These are phyloP conservation scores for Toxostoma redivivum DNA, from an alignment of 2,113 vertebrate genomes.

Conservation along the genomic window DNA sequence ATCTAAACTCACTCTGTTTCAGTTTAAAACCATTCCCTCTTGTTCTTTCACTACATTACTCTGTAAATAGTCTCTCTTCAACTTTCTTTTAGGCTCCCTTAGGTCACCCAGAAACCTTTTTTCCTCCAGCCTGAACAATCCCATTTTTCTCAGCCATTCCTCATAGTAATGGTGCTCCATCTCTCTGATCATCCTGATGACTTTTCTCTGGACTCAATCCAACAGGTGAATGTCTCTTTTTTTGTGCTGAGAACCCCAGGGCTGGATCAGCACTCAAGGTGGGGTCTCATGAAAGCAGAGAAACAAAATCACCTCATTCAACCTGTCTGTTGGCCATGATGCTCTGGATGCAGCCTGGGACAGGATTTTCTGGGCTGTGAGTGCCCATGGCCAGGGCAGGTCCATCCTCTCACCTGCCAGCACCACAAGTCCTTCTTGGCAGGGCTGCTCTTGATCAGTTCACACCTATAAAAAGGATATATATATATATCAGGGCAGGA, in stretches of 20 bases:
- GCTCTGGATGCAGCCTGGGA: neutral
- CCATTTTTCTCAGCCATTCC: neutral
- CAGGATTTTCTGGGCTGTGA: neutral
- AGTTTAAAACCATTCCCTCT: neutral
- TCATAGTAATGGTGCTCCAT: neutral
- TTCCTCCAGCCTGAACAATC: neutral
- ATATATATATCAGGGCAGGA: neutral
- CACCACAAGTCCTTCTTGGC: neutral
- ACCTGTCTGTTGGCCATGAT: too few relatives aligned
- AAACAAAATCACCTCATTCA: neutral
- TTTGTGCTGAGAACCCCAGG: neutral
- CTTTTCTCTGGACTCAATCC: neutral
- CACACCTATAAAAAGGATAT: neutral
- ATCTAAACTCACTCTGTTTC: neutral
- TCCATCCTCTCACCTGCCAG: neutral
- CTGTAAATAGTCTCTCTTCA: neutral
- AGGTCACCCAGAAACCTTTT: accelerated
- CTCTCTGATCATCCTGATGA: neutral
- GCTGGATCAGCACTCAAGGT: neutral
- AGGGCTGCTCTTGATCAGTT: neutral
- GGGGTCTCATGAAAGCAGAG: neutral
- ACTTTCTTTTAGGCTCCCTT: neutral
- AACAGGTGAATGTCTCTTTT: neutral
- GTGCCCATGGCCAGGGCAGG: neutral
- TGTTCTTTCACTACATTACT: neutral